Evolutionary conservation across 2,113 vertebrate genomes (phyloP).

Genomic region (Oncorhynchus masou): DNA sequence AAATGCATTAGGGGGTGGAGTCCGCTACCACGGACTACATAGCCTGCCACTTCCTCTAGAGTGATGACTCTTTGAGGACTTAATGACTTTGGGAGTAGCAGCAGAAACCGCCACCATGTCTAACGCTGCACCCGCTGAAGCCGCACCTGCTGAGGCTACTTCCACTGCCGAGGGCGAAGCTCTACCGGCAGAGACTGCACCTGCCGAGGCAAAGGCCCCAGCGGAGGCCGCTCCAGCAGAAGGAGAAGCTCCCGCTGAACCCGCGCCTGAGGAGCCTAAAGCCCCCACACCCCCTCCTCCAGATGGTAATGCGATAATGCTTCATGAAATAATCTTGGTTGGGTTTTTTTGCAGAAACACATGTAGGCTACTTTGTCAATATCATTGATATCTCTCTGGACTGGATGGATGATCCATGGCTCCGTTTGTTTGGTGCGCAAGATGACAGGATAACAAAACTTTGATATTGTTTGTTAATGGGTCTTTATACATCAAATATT

Average conservation of each 20-base stretch:
- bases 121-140: conserved; percentile 45
- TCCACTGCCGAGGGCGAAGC: conserved; percentile 23
- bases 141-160: conserved; percentile 30
- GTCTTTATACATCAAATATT: too few species aligned
- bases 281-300: conserved; percentile 43
- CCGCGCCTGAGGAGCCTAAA: conserved; percentile 53
- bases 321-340: neutral
- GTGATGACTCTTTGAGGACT: conserved; percentile 34
- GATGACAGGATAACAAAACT: too few species aligned
- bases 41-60: conserved; percentile 27
- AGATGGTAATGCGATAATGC: conserved; percentile 53
- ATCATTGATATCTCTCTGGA: too few species aligned
- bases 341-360: too few species aligned
- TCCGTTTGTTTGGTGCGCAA: too few species aligned
- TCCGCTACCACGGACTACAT: conserved; percentile 37
- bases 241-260: conserved; percentile 32
- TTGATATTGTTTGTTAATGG: too few species aligned
- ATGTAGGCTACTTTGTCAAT: too few species aligned
- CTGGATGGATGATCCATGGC: too few species aligned
- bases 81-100: conserved; percentile 57
- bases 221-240: conserved; percentile 18
- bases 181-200: conserved; percentile 12
- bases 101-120: conserved; percentile 62
- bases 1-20: conserved; percentile 51
- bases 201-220: neutral